Evolutionary conservation across 1,140 invertebrate genomes (phyloP).

Genomic region (Heliconius eleuchia): DNA sequence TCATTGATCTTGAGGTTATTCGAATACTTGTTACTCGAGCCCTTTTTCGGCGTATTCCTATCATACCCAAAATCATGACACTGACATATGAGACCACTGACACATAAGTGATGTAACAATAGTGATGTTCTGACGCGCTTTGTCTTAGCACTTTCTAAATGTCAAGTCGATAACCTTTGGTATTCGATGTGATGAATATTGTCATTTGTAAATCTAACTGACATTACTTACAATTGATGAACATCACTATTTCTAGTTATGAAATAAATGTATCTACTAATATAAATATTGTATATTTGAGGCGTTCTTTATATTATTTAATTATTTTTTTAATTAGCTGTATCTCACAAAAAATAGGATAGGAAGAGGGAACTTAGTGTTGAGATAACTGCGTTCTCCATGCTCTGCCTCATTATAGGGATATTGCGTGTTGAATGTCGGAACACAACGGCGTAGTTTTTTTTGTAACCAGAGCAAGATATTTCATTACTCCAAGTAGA

Average conservation of each 20-base stretch:
- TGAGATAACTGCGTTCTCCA: too few relatives aligned
- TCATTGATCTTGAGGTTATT: not conserved
- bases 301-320: too few relatives aligned
- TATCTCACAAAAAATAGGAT: too few relatives aligned
- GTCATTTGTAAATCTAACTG: not conserved
- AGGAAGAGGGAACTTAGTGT: too few relatives aligned
- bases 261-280: not conserved
- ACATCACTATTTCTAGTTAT: not conserved
- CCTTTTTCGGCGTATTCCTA: not conserved
- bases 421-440: too few relatives aligned
- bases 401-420: too few relatives aligned
- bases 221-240: not conserved
- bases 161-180: not conserved
- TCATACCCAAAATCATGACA: not conserved
- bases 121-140: not conserved
- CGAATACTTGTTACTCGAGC: not conserved
- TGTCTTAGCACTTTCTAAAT: conserved; percentile 13
- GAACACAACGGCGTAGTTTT: too few relatives aligned
- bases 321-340: too few relatives aligned
- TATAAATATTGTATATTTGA: not conserved
- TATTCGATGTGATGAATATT: not conserved
- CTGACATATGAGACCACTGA: conserved; percentile 3
- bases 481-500: too few relatives aligned
- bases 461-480: too few relatives aligned
- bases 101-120: conserved; percentile 19